Evolutionary conservation across 2,888 invertebrate genomes (phyloP).

Genomic region (Allolobophora icterica): DNA sequence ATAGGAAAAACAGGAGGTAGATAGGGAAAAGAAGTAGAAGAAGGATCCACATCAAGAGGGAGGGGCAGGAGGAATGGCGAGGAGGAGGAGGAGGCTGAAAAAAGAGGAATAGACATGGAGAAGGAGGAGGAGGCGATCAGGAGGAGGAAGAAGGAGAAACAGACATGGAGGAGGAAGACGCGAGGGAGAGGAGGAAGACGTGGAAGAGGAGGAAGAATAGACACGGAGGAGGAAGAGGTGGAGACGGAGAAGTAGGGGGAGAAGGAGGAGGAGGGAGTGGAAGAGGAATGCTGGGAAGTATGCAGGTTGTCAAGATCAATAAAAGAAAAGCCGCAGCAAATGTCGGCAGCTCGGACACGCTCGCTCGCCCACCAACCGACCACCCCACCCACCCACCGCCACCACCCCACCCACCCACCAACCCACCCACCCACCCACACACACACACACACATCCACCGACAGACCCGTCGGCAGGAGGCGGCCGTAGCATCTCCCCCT

Average conservation of each 20-base stretch:
- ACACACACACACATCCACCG: neutral
- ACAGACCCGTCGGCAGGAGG: neutral
- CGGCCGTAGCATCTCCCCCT: neutral
- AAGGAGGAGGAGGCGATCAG: neutral
- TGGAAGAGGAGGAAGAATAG: neutral
- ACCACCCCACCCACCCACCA: neutral
- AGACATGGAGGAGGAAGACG: too few relatives aligned
- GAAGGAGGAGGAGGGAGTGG: neutral
- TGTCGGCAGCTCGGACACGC: neutral
- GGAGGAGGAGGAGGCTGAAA: too few relatives aligned
- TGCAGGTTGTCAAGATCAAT: slow-evolving; percentile 2
- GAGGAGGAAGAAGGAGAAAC: too few relatives aligned
- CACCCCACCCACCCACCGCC: neutral
- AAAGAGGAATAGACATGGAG: neutral
- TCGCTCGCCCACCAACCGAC: neutral
- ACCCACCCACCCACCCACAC: neutral
- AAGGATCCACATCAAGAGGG: too few relatives aligned
- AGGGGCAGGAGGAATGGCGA: neutral
- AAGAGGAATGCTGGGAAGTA: neutral
- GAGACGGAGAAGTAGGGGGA: neutral
- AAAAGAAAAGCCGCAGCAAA: slow-evolving; percentile 11
- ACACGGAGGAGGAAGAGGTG: neutral
- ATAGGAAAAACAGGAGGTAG: too few relatives aligned
- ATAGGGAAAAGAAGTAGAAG: too few relatives aligned
- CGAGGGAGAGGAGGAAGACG: neutral